These are phyloP conservation scores for Andrena bicolor DNA, from an alignment of 2,888 invertebrate genomes.

Conservation along the genomic window DNA sequence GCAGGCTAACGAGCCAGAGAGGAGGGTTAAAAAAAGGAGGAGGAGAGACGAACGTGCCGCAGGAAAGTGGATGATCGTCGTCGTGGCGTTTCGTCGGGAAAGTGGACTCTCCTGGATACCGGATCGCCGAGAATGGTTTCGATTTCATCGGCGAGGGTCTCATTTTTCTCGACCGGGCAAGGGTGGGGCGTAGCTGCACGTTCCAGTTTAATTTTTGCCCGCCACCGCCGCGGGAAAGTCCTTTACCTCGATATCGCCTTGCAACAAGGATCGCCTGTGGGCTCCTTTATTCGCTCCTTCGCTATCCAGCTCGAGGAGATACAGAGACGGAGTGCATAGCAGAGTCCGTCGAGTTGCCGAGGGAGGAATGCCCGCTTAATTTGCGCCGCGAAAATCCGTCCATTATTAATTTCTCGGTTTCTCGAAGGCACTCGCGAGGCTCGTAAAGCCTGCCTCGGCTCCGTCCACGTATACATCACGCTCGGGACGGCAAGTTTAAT, in stretches of 20 bases:
- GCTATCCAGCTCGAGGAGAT: not conserved
- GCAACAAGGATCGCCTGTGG: constrained; percentile 5
- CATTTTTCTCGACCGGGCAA: constrained; percentile 53
- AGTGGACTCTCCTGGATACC: constrained; percentile 65
- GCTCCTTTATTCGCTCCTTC: not conserved
- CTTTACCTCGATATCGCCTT: constrained; percentile 32
- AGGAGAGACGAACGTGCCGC: constrained; percentile 31
- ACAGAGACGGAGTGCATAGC: not conserved
- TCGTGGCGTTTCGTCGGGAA: constrained; percentile 66
- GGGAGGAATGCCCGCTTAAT: constrained; percentile 27
- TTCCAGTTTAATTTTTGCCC: constrained; percentile 58
- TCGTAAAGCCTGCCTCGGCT: constrained; percentile 30
- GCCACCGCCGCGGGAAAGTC: constrained; percentile 25
- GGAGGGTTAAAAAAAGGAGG: constrained; percentile 9
- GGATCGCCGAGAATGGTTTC: constrained; percentile 68
- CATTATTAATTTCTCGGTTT: constrained; percentile 51
- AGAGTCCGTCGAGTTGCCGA: constrained; percentile 24
- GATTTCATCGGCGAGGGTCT: constrained; percentile 68
- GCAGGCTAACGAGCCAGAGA: constrained; percentile 12
- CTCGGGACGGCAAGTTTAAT: constrained; percentile 43
- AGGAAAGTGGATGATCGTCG: constrained; percentile 69
- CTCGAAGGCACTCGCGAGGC: constrained; percentile 25
- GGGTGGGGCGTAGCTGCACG: constrained; percentile 19
- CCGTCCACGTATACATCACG: constrained; percentile 35
- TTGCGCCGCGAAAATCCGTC: constrained; percentile 26